A percentile compares a stretch with the other conserved stretches of the same genome.
These are phyloP conservation scores for Pelochelys cantorii DNA, from an alignment of 2,797 vertebrate species.

Conservation along the genomic window DNA sequence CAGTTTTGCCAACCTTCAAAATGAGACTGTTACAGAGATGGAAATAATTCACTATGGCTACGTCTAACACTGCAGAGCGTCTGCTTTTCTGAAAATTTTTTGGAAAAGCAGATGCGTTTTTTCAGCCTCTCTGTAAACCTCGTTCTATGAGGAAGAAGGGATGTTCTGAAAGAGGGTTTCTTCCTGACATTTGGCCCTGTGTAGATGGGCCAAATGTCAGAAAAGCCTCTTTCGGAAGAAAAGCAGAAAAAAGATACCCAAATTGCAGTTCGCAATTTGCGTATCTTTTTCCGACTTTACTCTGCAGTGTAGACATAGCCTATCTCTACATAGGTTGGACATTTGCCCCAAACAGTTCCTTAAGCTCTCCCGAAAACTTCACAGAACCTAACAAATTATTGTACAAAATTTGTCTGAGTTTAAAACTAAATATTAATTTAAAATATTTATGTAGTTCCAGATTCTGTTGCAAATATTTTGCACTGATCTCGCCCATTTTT, in stretches of 20 bases:
- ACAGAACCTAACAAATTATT: conserved; percentile 15
- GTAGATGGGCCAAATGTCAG: no score
- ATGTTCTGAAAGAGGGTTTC: conserved; percentile 4
- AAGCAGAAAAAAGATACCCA: no score
- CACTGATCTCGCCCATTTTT: conserved; percentile 2
- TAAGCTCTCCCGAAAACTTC: neutral
- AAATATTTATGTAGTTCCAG: conserved; percentile 8
- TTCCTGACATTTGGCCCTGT: neutral
- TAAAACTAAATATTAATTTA: neutral
- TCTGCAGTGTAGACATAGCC: no score
- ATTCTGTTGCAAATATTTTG: conserved; percentile 32
- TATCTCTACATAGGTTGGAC: no score
- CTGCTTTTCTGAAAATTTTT: no score
- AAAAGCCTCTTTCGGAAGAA: no score
- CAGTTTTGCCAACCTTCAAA: conserved; percentile 20
- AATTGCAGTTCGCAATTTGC: no score
- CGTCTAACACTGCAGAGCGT: no score
- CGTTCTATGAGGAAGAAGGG: no score
- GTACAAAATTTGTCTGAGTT: neutral
- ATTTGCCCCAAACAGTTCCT: neutral
- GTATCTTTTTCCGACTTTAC: no score
- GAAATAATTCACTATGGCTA: neutral
- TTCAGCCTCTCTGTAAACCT: no score
- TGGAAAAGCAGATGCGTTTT: no score
- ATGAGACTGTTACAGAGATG: conserved; percentile 33